These are phyloP conservation scores for Amblyopsis hoosieri DNA, from an alignment of 2,797 vertebrate genomes.

Conservation along the genomic window DNA sequence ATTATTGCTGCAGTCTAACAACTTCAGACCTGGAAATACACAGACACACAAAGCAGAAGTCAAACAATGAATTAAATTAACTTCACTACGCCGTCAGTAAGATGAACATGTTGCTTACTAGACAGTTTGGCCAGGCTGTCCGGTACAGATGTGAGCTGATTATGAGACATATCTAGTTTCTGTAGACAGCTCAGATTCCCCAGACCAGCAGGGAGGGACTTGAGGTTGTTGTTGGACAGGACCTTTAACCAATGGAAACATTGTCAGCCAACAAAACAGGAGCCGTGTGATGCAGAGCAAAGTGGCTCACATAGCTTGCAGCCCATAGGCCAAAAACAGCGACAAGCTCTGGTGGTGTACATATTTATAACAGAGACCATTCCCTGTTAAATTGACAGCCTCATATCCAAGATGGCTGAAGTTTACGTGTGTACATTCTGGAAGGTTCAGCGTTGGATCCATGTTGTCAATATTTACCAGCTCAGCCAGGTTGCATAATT, in stretches of 20 bases:
- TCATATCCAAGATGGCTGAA: too few species aligned
- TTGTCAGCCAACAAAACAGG: constrained; percentile 9
- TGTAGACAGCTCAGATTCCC: constrained; percentile 53
- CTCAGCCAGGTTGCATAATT: constrained; percentile 66
- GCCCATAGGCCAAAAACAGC: too few species aligned
- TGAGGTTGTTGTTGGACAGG: constrained; percentile 60
- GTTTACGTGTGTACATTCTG: not conserved
- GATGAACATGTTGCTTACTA: constrained; percentile 43
- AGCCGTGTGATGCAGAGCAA: not conserved
- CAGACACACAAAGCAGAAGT: not conserved
- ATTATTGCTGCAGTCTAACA: constrained; percentile 86
- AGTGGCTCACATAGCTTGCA: not conserved
- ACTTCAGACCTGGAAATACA: constrained; percentile 67
- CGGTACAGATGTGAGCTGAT: constrained; percentile 61
- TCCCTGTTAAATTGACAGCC: too few species aligned
- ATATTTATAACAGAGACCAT: too few species aligned
- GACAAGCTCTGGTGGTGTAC: too few species aligned
- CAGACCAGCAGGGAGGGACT: constrained; percentile 49
- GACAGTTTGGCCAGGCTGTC: constrained; percentile 51
- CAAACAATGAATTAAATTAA: not conserved
- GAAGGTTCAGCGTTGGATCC: not conserved
- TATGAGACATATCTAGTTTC: constrained; percentile 58
- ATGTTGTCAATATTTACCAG: constrained; percentile 50
- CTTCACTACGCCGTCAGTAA: not conserved
- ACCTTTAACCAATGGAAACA: constrained; percentile 50